These are phyloP conservation scores for Lasiurus borealis DNA, from an alignment of 2,113 vertebrate species.

Conservation along the genomic window DNA sequence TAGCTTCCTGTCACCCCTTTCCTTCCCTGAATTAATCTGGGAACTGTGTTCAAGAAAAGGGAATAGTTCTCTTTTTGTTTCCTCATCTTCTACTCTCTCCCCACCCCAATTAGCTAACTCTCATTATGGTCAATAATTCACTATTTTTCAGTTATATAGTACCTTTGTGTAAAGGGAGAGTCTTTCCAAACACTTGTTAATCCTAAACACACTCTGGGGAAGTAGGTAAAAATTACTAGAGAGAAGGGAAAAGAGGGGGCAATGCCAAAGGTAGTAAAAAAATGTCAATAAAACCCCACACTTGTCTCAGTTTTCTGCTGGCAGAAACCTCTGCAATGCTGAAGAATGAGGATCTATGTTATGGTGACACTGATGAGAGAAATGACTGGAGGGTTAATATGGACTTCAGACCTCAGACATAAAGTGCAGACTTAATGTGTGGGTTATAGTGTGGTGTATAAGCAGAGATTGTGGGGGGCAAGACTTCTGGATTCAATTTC, in stretches of 20 bases:
- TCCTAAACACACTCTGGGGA: slow-evolving; percentile 68
- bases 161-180: slow-evolving; percentile 57
- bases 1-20: not conserved
- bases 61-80: not conserved
- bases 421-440: not conserved
- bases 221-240: slow-evolving; percentile 74
- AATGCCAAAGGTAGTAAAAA: slow-evolving; percentile 44
- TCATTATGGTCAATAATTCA: slow-evolving; percentile 76
- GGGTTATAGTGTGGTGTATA: not conserved
- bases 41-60: not conserved
- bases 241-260: not conserved
- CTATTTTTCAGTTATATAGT: slow-evolving; percentile 71
- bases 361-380: not conserved
- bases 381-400: not conserved
- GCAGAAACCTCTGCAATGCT: not conserved
- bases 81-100: not conserved
- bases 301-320: slow-evolving; percentile 21
- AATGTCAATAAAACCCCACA: slow-evolving; percentile 41
- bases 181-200: slow-evolving; percentile 74
- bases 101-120: slow-evolving; percentile 37
- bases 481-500: slow-evolving; percentile 1
- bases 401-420: not conserved
- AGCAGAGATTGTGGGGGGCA: not conserved
- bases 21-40: not conserved
- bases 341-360: not conserved